Conservation (phyloP, 1,140 invertebrate species). For the Dryas iulia region DNA sequence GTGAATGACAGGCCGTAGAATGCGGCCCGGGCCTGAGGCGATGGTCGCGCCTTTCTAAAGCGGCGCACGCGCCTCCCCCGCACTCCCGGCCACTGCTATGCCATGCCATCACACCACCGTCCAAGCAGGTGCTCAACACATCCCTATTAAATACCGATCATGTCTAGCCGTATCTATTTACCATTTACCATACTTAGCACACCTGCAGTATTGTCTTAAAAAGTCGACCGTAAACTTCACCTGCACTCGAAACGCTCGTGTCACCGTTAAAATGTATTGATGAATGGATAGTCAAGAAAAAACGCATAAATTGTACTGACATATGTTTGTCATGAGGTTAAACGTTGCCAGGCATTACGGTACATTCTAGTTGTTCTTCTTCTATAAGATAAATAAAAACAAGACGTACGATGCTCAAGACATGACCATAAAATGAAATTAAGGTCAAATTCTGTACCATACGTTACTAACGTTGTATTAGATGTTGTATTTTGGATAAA, state of each 20-base stretch:
- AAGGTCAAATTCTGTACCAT: constrained; percentile 12
- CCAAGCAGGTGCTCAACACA: constrained; percentile 67
- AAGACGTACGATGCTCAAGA: constrained; percentile 6
- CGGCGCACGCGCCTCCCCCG: constrained; percentile 60
- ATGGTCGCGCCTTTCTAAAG: constrained; percentile 80
- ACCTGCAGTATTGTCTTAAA: constrained; percentile 73
- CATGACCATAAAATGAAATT: constrained; percentile 10
- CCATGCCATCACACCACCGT: constrained; percentile 56
- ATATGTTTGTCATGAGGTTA: constrained; percentile 26
- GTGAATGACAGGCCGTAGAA: constrained; percentile 80
- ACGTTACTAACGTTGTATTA: not conserved
- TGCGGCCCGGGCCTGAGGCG: constrained; percentile 75
- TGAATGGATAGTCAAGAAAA: constrained; percentile 28
- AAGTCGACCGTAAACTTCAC: constrained; percentile 64
- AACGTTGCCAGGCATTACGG: constrained; percentile 23
- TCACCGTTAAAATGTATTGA: constrained; percentile 43
- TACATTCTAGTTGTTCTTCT: constrained; percentile 24
- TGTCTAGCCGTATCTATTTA: constrained; percentile 75
- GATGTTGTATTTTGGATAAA: not conserved
- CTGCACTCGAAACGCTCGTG: constrained; percentile 54
- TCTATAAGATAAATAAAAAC: constrained; percentile 14
- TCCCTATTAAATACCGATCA: constrained; percentile 78
- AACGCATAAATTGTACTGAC: constrained; percentile 19
- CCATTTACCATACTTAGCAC: constrained; percentile 69
- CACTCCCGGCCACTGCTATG: constrained; percentile 47